Evolutionary conservation across 2,888 invertebrate species (phyloP), one percentile per base, ranked within the genome.

Genomic region (Argyresthia albistria): DNA sequence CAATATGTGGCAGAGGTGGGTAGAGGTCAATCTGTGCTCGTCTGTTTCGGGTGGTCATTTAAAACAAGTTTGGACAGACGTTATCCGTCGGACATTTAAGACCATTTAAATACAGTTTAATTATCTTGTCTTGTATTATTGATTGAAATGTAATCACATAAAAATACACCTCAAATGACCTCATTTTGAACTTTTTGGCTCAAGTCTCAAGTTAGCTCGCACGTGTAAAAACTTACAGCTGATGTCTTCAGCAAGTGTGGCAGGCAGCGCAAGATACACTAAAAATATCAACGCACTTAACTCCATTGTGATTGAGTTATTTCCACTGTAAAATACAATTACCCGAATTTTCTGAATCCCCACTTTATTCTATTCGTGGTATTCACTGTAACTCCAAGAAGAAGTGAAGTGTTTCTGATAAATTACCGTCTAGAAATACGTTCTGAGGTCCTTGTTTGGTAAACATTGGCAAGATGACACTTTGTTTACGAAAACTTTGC

Each of bases 161-260:
- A n/a, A n/a, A n/a, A n/a, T n/a, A n/a, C n/a, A n/a, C n/a, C n/a
- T n/a, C n/a, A n/a, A n/a, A n/a, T n/a, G n/a, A n/a, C n/a, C n/a
- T n/a, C n/a, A n/a, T n/a, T n/a, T n/a, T n/a, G n/a, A n/a, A n/a
- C n/a, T n/a, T n/a, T n/a, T n/a, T n/a, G n/a, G n/a, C n/a, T n/a
- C n/a, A n/a, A n/a, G n/a, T n/a, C n/a, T n/a, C n/a, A n/a, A n/a
- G n/a, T n/a, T n/a, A n/a, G n/a, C n/a, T n/a, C n/a, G n/a, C n/a
- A n/a, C n/a, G n/a, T n/a, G n/a, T n/a, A n/a, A n/a, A n/a, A 55
- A 83, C 86, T 86, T 61, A 86, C 86, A 86, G 62, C 82, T 86
- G 4, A 83, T 78, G 52, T 86, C 86, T 55, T 86, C 86, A 8
- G 80, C 76, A 49, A 64, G 65, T 42, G 69, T 61, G 0, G 67